Evolutionary conservation across 2,797 vertebrate species (phyloP).

Genomic region (Sebastes diploproa): DNA sequence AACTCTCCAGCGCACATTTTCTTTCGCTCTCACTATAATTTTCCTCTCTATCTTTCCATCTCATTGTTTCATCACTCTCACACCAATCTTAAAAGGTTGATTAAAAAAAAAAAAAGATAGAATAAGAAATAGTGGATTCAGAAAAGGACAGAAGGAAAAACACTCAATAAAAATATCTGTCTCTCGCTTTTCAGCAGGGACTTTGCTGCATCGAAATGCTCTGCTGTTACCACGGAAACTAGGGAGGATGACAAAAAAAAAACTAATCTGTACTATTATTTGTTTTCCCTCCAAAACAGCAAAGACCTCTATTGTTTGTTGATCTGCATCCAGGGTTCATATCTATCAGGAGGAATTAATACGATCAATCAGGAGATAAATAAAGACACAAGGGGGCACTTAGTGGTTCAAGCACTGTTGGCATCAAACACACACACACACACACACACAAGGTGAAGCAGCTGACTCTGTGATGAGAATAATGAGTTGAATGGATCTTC

Average conservation of each 20-base stretch:
- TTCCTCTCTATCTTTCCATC: neutral
- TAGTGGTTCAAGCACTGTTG: neutral
- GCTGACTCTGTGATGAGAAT: neutral
- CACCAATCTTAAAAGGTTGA: neutral
- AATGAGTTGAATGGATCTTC: neutral
- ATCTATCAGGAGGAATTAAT: neutral
- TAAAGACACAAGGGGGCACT: neutral
- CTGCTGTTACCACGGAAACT: slow-evolving; percentile 59
- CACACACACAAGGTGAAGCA: neutral
- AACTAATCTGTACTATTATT: neutral
- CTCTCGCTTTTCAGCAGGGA: neutral
- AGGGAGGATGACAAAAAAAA: neutral
- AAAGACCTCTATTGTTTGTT: neutral
- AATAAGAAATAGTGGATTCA: neutral
- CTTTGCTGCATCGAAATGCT: slow-evolving; percentile 34
- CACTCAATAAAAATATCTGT: neutral
- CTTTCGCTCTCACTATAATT: neutral
- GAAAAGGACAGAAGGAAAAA: neutral
- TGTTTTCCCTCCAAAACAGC: slow-evolving; percentile 30
- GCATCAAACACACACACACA: neutral
- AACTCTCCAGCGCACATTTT: neutral
- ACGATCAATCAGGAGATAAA: neutral
- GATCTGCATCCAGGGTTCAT: neutral
- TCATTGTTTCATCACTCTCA: neutral
- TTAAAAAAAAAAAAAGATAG: neutral